Evolutionary conservation across 92 coral and sea anemone genomes (phyloP), one percentile per base, ranked within the genome.

Genomic region (Bergia sp.): DNA sequence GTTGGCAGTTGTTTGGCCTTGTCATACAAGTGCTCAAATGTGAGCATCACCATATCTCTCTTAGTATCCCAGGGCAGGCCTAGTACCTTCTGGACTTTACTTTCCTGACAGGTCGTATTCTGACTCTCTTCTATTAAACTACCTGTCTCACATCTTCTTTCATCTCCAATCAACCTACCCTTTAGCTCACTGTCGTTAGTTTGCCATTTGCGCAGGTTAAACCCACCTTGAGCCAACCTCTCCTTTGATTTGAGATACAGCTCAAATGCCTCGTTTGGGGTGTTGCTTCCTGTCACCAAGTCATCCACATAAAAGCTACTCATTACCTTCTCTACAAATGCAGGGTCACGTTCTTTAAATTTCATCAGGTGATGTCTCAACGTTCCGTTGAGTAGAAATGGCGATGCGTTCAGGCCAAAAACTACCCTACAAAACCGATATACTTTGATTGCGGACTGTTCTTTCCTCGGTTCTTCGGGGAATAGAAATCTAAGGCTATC

Each of bases 341-440:
- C 37, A 1, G 85, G 90, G 43, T 89, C 94, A n/a, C 12, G 42
- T 2, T 55, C 79, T 15, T 36, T 20, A 69, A 77, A 92, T n/a
- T 39, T 85, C 37, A 16, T 58, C 11, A 91, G 72, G 55, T 91
- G 92, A 64, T 87, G 69, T 16, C 85, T 69, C n/a, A 87, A 21
- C 9, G 92, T 92, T 15, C 84, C 94, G 45, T 92, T 92, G n/a
- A 92, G 77, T 23, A 92, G 79, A 41, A 92, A 92, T 7, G 93
- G 93, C 11, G 91, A 87, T 1, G 80, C 50, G 23, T 89, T 90
- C 37, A 92, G 10, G 4, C 92, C 91, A 47, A 92, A 92, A 1
- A 90, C 91, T 15, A 92, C 94, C 4, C 94, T 71, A 58, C 82
- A 83, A 78, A 91, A 93, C 23, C 94, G 9, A 40, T 91, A 88